phyloP scores from a whole-genome alignment of 2,113 vertebrate genomes.

The Asarcornis scutulata region DNA sequence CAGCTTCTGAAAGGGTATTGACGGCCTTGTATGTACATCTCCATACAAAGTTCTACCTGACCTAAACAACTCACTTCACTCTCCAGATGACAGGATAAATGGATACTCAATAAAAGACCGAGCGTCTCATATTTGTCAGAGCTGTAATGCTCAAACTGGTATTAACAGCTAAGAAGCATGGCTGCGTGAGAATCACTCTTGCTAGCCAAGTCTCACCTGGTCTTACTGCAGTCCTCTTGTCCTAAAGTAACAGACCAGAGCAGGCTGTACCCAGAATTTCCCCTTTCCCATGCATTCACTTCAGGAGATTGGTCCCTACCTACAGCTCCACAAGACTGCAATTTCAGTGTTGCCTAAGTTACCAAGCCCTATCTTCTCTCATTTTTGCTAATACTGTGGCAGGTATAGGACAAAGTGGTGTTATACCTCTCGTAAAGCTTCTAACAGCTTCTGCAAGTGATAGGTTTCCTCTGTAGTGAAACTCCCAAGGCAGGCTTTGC shows the following conservation, averaged over 20 bases:
- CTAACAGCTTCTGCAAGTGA: background rate
- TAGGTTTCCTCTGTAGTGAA: background rate
- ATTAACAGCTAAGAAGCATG: background rate
- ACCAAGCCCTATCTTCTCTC: background rate
- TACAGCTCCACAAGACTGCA: background rate
- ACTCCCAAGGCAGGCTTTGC: background rate
- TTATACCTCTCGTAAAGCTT: background rate
- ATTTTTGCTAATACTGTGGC: background rate
- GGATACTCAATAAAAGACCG: background rate
- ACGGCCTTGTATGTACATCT: background rate
- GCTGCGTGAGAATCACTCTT: background rate
- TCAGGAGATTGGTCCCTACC: background rate
- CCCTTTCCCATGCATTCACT: background rate
- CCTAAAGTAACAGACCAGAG: background rate
- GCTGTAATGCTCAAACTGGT: background rate
- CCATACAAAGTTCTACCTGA: background rate
- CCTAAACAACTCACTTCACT: background rate
- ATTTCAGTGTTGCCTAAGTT: background rate
- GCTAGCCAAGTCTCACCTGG: background rate
- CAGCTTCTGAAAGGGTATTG: background rate
- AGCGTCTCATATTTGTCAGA: background rate
- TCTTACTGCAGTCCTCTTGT: background rate
- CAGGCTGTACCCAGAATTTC: background rate
- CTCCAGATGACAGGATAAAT: background rate
- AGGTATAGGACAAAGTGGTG: background rate